Evolutionary conservation across 2,113 vertebrate genomes (phyloP).

Genomic region (Oxyura jamaicensis): DNA sequence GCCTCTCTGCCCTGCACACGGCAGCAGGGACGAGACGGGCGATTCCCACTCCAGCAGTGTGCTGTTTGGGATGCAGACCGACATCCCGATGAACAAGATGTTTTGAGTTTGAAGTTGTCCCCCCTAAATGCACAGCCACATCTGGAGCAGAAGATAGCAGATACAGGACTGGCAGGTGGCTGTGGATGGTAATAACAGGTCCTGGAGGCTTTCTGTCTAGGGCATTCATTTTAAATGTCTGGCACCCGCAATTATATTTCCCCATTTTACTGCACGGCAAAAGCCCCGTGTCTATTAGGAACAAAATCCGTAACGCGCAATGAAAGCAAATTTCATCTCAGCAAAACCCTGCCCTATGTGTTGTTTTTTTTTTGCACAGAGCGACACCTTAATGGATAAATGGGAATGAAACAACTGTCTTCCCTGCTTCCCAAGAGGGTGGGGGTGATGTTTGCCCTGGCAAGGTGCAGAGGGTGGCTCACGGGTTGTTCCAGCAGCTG

Average conservation of each 20-base stretch:
- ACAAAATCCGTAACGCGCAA: background rate
- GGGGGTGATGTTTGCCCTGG: background rate
- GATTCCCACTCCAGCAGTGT: background rate
- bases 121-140: background rate
- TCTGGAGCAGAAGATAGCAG: background rate
- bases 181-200: background rate
- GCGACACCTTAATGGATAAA: background rate
- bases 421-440: accelerated
- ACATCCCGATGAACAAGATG: background rate
- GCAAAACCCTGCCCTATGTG: background rate
- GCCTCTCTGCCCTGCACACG: background rate
- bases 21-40: background rate
- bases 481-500: background rate
- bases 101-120: background rate
- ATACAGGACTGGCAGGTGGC: background rate
- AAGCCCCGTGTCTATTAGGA: background rate
- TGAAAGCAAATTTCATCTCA: background rate
- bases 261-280: background rate
- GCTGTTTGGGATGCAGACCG: background rate
- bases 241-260: background rate
- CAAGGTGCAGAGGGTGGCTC: background rate
- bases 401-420: background rate
- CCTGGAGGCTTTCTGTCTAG: background rate
- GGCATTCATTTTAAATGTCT: background rate
- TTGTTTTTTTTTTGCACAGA: background rate